Base-by-base conservation (phyloP, 2,113 vertebrate species). In the Ceyx margarethae region DNA sequence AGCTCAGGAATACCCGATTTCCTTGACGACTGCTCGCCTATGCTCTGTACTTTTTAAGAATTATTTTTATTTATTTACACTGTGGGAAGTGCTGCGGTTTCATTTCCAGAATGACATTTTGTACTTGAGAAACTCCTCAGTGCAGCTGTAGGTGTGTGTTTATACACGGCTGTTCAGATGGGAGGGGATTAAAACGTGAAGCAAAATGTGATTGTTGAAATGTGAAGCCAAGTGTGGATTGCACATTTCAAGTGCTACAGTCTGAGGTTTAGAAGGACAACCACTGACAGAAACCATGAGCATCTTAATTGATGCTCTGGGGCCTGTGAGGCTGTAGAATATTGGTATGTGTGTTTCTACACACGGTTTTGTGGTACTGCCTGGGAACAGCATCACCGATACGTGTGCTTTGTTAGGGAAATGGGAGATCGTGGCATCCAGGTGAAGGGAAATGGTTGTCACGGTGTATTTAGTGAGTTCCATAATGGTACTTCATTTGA, bases 101-200 rank as follows among this genome's bases (percentile, higher is more conserved):
- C 2, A 18, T 73, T 57, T 89, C 35, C 50, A 15, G 80, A 85
- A 77, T 26, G 72, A 35, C 26, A 23, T 64, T 76, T 76, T 53
- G 21, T 37, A 22, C 50, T 56, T 53, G 42, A 48, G 50, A 76
- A 82, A 17, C 10, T n/a, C 50, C 11, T n/a, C 50, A 25, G 22
- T 0, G 2, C 51, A 28, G 60, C 45, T 8, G 28, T 25, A 15
- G 66, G 53, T 8, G 15, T 69, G 6, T 12, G 37, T 3, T 58
- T 74, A 7, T 29, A 16, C 0, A 0, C 2, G 5, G 26, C 17
- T 67, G 26, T 21, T 79, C 51, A 1, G 11, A 7, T 3, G 50
- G 61, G 8, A 0, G 0, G 14, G 12, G 10, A 4, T 6, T 51
- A 12, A 46, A 68, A 40, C 43, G 26, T 60, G 46, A 29, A 60